phyloP scores from a whole-genome alignment of 1,140 invertebrate species.

The Bemisia tabaci region DNA sequence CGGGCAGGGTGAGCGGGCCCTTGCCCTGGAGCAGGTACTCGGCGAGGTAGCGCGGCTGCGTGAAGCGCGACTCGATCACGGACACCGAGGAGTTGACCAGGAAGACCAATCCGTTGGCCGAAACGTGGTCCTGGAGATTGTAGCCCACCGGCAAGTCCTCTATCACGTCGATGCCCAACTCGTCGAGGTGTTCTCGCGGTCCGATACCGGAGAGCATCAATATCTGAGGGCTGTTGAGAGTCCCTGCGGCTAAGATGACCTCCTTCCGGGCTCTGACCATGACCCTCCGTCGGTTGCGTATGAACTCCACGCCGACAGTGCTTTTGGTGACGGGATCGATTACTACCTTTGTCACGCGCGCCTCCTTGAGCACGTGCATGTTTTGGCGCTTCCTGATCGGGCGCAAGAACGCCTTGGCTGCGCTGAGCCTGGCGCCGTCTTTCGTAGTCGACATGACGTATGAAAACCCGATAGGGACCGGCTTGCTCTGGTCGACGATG shows the following conservation, averaged over 20 bases:
- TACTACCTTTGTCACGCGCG: constrained; percentile 48
- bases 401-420: constrained; percentile 43
- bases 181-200: constrained; percentile 47
- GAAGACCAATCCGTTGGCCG: constrained; percentile 39
- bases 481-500: constrained; percentile 42
- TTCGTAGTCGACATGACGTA: constrained; percentile 44
- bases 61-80: constrained; percentile 41
- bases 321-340: constrained; percentile 42
- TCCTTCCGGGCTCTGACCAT: constrained; percentile 42
- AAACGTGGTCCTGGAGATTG: constrained; percentile 48
- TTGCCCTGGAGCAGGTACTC: constrained; percentile 26
- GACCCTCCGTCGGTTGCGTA: constrained; percentile 34
- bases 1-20: constrained; percentile 29
- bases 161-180: constrained; percentile 48
- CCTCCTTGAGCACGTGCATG: constrained; percentile 50
- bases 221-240: constrained; percentile 51
- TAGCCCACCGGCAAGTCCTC: constrained; percentile 36
- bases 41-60: constrained; percentile 46
- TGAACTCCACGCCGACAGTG: constrained; percentile 50
- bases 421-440: constrained; percentile 45
- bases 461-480: constrained; percentile 47
- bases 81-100: constrained; percentile 36
- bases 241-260: constrained; percentile 49
- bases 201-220: constrained; percentile 63
- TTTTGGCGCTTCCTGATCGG: constrained; percentile 44